phyloP scores from a whole-genome alignment of 2,797 vertebrate genomes.

The Peromyscus nudipes region DNA sequence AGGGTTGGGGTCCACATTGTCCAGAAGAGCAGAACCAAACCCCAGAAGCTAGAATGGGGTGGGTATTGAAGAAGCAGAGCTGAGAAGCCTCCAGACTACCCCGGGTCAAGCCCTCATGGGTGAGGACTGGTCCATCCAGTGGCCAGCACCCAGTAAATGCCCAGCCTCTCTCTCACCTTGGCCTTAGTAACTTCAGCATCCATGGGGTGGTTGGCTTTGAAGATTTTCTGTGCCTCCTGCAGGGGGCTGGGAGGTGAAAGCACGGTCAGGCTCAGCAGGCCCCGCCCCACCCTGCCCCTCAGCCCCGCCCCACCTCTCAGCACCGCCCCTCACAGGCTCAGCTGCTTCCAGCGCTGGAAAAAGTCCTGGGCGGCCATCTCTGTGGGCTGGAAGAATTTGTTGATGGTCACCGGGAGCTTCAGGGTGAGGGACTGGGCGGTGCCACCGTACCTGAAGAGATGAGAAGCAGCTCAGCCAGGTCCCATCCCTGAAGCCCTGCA shows the following conservation, averaged over 20 bases:
- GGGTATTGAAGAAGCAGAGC: background rate
- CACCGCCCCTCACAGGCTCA: conserved; percentile 91
- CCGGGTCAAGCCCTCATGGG: background rate
- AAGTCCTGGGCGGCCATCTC: conserved; percentile 96
- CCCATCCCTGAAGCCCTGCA: background rate
- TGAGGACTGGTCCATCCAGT: background rate
- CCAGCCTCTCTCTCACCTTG: conserved; percentile 89
- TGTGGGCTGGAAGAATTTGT: conserved; percentile 97
- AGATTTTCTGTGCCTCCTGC: conserved; percentile 97
- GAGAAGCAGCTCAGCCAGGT: background rate
- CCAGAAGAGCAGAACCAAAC: conserved; percentile 94
- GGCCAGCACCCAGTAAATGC: accelerated
- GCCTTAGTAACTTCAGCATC: conserved; percentile 95
- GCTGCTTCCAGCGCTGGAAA: conserved; percentile 97
- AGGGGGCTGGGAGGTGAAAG: conserved; percentile 89
- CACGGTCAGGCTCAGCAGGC: accelerated
- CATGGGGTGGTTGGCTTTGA: conserved; percentile 95
- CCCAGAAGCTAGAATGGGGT: conserved; percentile 90
- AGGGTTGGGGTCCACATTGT: conserved; percentile 96
- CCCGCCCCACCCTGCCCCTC: accelerated
- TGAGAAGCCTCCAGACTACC: background rate
- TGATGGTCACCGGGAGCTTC: conserved; percentile 95
- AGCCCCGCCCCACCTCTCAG: accelerated
- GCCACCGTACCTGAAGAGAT: conserved; percentile 91
- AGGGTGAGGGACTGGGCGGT: conserved; percentile 94